phyloP scores from a whole-genome alignment of 1,140 invertebrate genomes.

The Drosophila trapezifrons region DNA sequence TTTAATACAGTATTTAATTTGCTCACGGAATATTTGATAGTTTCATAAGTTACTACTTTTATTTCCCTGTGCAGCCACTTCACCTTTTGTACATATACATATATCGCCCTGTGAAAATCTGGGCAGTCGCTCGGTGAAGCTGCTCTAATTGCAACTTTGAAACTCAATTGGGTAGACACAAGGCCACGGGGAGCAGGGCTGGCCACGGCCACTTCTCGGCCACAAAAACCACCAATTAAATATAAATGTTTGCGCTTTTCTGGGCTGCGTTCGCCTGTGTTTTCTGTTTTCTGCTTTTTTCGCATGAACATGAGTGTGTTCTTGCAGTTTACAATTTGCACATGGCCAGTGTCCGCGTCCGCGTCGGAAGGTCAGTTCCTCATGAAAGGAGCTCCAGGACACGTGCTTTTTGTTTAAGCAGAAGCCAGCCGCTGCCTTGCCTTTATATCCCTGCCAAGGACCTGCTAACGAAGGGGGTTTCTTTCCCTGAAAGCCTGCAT shows the following conservation, averaged over 20 bases:
- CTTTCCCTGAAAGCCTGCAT: slow-evolving; percentile 46
- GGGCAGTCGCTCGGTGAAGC: slow-evolving; percentile 64
- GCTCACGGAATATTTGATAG: neutral
- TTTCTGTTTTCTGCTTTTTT: slow-evolving; percentile 12
- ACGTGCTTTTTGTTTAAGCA: slow-evolving; percentile 74
- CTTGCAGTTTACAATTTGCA: slow-evolving; percentile 54
- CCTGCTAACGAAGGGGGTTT: slow-evolving; percentile 48
- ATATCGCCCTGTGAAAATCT: slow-evolving; percentile 22
- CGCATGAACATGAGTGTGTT: slow-evolving; percentile 10
- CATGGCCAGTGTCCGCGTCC: slow-evolving; percentile 48
- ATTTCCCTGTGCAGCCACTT: slow-evolving; percentile 19
- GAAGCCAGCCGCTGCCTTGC: slow-evolving; percentile 25
- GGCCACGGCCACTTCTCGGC: slow-evolving; percentile 35
- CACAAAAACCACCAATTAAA: slow-evolving; percentile 70
- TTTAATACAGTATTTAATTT: too few relatives aligned
- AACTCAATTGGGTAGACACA: slow-evolving; percentile 76
- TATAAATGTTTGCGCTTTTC: slow-evolving; percentile 77
- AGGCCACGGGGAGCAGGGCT: slow-evolving; percentile 26
- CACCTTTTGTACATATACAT: neutral
- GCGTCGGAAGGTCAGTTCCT: slow-evolving; percentile 65
- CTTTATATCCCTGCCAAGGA: slow-evolving; percentile 36
- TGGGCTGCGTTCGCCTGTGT: slow-evolving; percentile 24
- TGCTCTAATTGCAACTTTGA: slow-evolving; percentile 82
- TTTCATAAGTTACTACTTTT: neutral
- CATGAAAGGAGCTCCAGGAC: slow-evolving; percentile 49